Evolutionary conservation across 2,888 invertebrate genomes (phyloP), one percentile per base, ranked within the genome.

Genomic region (Melipona beecheii): DNA sequence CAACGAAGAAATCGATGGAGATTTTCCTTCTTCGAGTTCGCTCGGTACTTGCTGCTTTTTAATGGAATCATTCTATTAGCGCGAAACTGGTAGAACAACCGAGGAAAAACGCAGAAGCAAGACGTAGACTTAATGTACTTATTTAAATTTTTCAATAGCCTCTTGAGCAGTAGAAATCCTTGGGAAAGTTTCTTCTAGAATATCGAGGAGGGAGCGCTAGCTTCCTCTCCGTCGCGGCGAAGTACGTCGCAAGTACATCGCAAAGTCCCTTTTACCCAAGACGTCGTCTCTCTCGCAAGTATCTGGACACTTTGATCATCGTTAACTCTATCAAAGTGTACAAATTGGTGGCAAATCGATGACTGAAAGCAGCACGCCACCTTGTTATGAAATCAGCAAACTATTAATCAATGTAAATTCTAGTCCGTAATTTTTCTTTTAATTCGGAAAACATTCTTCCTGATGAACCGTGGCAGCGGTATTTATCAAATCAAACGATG

Each of bases 131-230:
- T 49, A 49, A 72, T 49, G 15, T 17, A 60, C 19, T 58, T 60
- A 72, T 72, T 60, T 49, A 72, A 60, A 60, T 60, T 60, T 72
- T 60, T 72, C 60, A 60, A 49, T 15, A 49, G 60, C 24, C 43
- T 31, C 24, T 71, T 58, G 36, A 56, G n/a, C 15, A 21, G 17
- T 21, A 13, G 31, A 27, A 58, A 71, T 58, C 72, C 72, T 72
- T 60, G 60, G 21, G 3, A 15, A 60, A 72, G 58, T 60, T 72
- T 49, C 5, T 13, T n/a, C n/a, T 9, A 24, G 43, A 17, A 17
- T 1, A 15, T 49, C 11, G 11, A 24, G 19, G 2, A 49, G 9
- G 11, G 43, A 19, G 15, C 9, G 17, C 3, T 24, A 17, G 49
- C n/a, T 24, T 49, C 4, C 17, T 19, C 24, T 66, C 49, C 24